Base-by-base conservation (phyloP, 2,113 vertebrate species). In the Sinocyclocheilus maitianheensis region DNA sequence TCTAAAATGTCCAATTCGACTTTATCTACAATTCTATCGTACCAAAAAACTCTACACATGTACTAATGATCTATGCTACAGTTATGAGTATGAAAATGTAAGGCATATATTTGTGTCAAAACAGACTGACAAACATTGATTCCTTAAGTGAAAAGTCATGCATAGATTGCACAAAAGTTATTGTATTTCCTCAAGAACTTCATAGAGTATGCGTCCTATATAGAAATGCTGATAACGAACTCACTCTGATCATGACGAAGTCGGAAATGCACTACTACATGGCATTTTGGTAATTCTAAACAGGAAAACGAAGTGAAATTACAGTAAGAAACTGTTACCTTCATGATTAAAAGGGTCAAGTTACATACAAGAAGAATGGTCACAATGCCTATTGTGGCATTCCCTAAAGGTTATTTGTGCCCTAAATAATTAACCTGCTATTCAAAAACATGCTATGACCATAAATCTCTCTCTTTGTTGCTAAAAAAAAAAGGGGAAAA, bases 141-240 rank as follows among this genome's bases (percentile, higher is more conserved):
- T 89, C 79, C 55, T 78, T 83, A 81, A 84, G 46, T 90, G 88
- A 89, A 88, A 88, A 88, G 86, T 90, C 91, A 91, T 94, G 94
- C 94, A 95, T 95, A 95, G 94, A 92, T 92, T 89, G 88, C 92
- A 93, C 43, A 87, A 91, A 91, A 91, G 89, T 86, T 89, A 88
- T 88, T 89, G 89, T 84, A 86, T 77, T 87, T 86, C 81, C 62
- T 60, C 71, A 87, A 46, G 43, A 46, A 46, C 43, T 46, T 46
- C 43, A 46, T 46, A 71, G 60, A 60, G 60, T 84, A 81, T 40
- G 83, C 3, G 24, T 71, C 26, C 43, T 48, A 85, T 78, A 83
- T 80, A 48, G 84, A 86, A 83, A 86, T 71, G 85, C 53, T 34
- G 26, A 85, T 63, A 78, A 84, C 82, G 65, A 84, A 69, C 53